These are phyloP conservation scores for Protosalanx chinensis DNA, from an alignment of 2,797 vertebrate species.

Conservation along the genomic window DNA sequence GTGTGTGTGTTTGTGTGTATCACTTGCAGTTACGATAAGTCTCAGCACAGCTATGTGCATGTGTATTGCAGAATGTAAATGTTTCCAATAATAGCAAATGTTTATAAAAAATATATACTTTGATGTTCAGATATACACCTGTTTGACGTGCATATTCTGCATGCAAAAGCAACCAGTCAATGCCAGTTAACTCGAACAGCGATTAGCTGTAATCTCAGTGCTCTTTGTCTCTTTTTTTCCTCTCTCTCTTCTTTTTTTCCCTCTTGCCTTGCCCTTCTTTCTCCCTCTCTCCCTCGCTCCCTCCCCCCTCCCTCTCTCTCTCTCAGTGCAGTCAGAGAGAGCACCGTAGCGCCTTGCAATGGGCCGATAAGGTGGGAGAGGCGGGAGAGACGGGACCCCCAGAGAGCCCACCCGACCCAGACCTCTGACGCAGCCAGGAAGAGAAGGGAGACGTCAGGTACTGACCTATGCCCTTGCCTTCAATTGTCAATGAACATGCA, in stretches of 20 bases:
- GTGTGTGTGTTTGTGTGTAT: neutral
- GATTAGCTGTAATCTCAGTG: constrained; percentile 16
- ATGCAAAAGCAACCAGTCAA: too few species aligned
- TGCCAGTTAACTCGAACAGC: neutral
- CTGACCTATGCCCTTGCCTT: neutral
- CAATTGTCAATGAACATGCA: too few species aligned
- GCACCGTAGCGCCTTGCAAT: constrained; percentile 46
- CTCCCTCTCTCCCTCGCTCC: constrained; percentile 24
- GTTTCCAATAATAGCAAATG: too few species aligned
- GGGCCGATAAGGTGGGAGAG: constrained; percentile 41
- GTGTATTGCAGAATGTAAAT: neutral
- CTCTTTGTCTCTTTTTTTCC: constrained; percentile 1
- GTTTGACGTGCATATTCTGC: too few species aligned
- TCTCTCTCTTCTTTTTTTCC: neutral
- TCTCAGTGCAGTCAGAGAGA: constrained; percentile 72
- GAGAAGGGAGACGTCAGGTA: constrained; percentile 53
- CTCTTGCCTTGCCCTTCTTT: constrained; percentile 11
- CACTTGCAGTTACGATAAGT: neutral
- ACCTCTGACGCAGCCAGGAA: constrained; percentile 41
- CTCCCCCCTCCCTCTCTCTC: constrained; percentile 36
- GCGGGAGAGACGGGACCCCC: constrained; percentile 41
- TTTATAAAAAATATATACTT: too few species aligned
- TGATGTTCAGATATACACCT: too few species aligned
- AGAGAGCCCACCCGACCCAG: constrained; percentile 31
- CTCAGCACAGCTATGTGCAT: neutral